Base-by-base conservation (phyloP, 64 coral and sea anemone genomes). In the Stylophora pistillata region DNA sequence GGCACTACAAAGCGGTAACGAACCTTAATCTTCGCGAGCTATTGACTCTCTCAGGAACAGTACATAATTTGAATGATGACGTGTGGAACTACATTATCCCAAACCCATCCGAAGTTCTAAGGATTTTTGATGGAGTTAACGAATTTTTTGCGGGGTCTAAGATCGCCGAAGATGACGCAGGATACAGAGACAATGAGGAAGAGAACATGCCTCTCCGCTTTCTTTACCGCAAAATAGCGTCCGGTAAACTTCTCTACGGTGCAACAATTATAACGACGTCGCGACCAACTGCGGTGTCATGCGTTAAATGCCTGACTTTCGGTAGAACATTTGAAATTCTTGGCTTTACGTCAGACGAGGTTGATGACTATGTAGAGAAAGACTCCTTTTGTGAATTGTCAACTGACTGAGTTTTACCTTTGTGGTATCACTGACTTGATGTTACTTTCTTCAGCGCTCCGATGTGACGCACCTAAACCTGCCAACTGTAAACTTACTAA, bases 41-140 rank as follows among this genome's bases (percentile, higher is more conserved):
- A 37, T 57, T 93, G 10, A 2, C 58, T 37, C 1, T 10, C 37
- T 82, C 91, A 37, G 21, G 54, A 27, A 73, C 55, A 13, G 56
- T 55, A 58, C 56, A 29, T 14, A 13, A 10, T 47, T 17, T 93
- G 58, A 66, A 93, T 93, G 91, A 93, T 75, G n/a, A 17, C 14
- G 71, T 82, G 29, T 88, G 88, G 56, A 17, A 88, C 2, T 88
- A 93, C 56, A 82, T 93, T 74, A 15, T 27, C 3, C 20, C 53
- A 9, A 93, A 88, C 37, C 85, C 86, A 73, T 53, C 71, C 41
- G 58, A 78, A 72, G 76, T 88, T 21, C 41, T 93, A 25, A 75
- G 88, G 29, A 56, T 87, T 58, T 55, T 93, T 63, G 91, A 93
- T 65, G 91, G 91, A 63, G 37, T 93, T 53, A 86, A 93, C 55